These are phyloP conservation scores for Tachypleus tridentatus DNA, from an alignment of 1,140 invertebrate genomes.

Conservation along the genomic window DNA sequence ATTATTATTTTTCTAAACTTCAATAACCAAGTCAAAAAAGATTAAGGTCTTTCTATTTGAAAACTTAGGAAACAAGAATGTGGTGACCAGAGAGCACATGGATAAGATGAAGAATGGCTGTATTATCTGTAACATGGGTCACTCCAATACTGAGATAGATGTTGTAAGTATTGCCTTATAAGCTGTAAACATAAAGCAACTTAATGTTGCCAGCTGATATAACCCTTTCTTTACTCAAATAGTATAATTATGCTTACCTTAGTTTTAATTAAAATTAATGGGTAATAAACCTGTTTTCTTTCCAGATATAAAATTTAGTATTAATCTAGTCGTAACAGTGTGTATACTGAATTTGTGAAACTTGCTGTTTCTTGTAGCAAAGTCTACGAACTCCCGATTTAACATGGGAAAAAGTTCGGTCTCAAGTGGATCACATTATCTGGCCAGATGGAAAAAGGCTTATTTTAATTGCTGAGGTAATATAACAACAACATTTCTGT, in stretches of 20 bases:
- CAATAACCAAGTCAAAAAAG: too few relatives aligned
- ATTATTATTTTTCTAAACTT: neutral
- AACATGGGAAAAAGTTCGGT: slow-evolving; percentile 93
- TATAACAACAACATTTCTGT: neutral
- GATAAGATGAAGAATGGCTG: slow-evolving; percentile 95
- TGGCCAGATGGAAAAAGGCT: slow-evolving; percentile 39
- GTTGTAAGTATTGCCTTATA: slow-evolving; percentile 50
- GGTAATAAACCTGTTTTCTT: too few relatives aligned
- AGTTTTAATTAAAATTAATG: too few relatives aligned
- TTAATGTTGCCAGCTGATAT: too few relatives aligned
- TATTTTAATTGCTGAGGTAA: slow-evolving; percentile 68
- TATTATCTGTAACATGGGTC: slow-evolving; percentile 95
- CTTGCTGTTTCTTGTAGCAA: slow-evolving; percentile 45
- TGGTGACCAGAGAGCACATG: slow-evolving; percentile 88
- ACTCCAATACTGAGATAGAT: slow-evolving; percentile 96
- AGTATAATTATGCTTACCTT: too few relatives aligned
- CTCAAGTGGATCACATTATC: slow-evolving; percentile 65
- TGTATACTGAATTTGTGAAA: too few relatives aligned
- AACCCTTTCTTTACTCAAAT: too few relatives aligned
- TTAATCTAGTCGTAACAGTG: too few relatives aligned
- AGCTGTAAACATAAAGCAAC: too few relatives aligned
- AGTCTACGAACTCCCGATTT: slow-evolving; percentile 83
- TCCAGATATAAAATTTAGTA: too few relatives aligned
- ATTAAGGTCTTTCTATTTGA: too few relatives aligned
- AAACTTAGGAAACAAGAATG: slow-evolving; percentile 76